Evolutionary conservation across 2,797 vertebrate genomes (phyloP), one percentile per base, ranked within the genome.

Genomic region (Heteromormyrus szaboi): DNA sequence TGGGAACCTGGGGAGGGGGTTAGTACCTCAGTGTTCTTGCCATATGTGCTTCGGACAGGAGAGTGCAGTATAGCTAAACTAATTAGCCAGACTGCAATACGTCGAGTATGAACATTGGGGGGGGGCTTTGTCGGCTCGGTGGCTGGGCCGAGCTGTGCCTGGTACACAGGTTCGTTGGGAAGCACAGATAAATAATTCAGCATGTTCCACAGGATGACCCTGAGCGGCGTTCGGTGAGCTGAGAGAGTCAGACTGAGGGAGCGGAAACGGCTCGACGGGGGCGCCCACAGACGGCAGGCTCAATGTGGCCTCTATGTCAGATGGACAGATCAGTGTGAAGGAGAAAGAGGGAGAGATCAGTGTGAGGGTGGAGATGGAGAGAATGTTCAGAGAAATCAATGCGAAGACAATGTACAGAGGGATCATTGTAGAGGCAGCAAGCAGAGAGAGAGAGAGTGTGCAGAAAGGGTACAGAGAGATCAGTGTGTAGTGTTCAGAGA

Each of bases 161-260:
- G 85, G 14, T 41, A 41, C 50, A 33, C 29, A 41, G 25, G 84
- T 6, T 25, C 1, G 25, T 54, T 33, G 12, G 46, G 37, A 85
- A 51, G 25, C 29, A 86, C 50, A 86, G 85, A 53, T 86, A 25
- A 86, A 86, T 86, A 86, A 59, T 86, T 86, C 53, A 86, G 50
- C 4, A 12, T 37, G 29, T 86, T 86, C 51, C 51, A 54, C 25
- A 37, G 85, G 85, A 54, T 17, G 25, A 51, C 65, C 29, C 65
- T 33, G 29, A 33, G 17, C 14, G 17, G 11, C 7, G 11, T 51
- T 56, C 29, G 29, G 85, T n/a, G 6, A 22, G 19, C 83, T 19
- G 44, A 54, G n/a, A 11, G 25, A 54, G 51, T 19, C 48, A n/a
- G 29, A 86, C 51, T 14, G 5, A 9, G 33, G 25, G 14, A 19